Evolutionary conservation across 1,140 invertebrate species (phyloP).

Genomic region (Drosophila parabipectinata): DNA sequence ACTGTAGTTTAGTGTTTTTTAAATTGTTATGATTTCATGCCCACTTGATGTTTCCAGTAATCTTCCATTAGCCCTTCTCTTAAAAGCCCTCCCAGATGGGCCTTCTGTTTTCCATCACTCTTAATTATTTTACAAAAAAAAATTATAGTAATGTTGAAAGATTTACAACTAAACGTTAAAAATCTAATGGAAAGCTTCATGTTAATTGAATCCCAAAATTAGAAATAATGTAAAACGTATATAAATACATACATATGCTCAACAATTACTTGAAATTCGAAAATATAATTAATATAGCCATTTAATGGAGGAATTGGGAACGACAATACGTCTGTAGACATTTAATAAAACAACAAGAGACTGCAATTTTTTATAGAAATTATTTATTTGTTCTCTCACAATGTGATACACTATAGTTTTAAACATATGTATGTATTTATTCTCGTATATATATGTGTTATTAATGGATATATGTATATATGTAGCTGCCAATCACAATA

Average conservation of each 20-base stretch:
- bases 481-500: constrained; percentile 68
- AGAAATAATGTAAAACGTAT: constrained; percentile 4
- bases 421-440: constrained; percentile 72
- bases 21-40: constrained; percentile 22
- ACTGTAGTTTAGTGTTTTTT: constrained; percentile 19
- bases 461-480: constrained; percentile 43
- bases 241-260: constrained; percentile 47
- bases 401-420: constrained; percentile 60
- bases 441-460: constrained; percentile 34
- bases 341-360: constrained; percentile 76
- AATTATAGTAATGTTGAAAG: neutral
- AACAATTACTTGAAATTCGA: constrained; percentile 11
- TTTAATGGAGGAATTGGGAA: neutral
- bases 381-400: constrained; percentile 72
- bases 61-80: constrained; percentile 12
- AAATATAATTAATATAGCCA: neutral
- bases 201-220: neutral
- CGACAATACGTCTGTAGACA: constrained; percentile 27
- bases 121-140: neutral
- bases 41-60: constrained; percentile 6
- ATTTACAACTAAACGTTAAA: neutral
- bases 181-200: neutral
- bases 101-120: neutral
- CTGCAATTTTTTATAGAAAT: constrained; percentile 55
- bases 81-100: neutral